Percentiles rank a stretch among this genome's conserved stretches.
phyloP scores from a whole-genome alignment of 2,113 vertebrate species.

The Planiliza haematocheilus region DNA sequence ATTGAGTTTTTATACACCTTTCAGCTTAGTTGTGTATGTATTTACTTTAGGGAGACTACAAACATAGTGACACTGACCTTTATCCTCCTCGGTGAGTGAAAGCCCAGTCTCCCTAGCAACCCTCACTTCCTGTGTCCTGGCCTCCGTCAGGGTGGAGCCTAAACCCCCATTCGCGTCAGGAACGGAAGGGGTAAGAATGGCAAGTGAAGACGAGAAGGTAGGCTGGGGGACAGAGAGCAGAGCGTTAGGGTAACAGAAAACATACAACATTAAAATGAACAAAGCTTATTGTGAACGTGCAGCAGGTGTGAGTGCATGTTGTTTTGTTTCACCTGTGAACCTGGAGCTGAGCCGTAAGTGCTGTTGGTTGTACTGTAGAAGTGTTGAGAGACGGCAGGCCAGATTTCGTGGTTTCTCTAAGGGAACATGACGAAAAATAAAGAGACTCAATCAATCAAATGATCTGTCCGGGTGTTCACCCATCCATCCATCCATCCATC shows the following conservation, averaged over 20 bases:
- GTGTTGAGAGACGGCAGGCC: not conserved
- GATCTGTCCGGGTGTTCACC: too few relatives aligned
- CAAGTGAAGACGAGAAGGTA: not conserved
- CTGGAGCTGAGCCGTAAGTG: constrained; percentile 1
- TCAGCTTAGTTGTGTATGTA: too few relatives aligned
- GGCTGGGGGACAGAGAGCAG: constrained; percentile 3
- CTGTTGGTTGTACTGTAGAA: constrained; percentile 26
- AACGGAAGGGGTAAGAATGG: too few relatives aligned
- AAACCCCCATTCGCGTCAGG: too few relatives aligned
- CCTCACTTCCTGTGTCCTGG: not conserved
- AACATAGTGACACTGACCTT: too few relatives aligned
- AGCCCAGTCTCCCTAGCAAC: too few relatives aligned
- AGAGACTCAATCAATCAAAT: not conserved
- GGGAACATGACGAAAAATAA: constrained; percentile 6
- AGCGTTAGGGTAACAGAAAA: not conserved
- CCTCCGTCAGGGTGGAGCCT: not conserved
- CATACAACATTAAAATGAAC: not conserved
- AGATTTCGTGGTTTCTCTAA: constrained; percentile 2
- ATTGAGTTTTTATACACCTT: too few relatives aligned
- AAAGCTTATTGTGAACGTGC: not conserved
- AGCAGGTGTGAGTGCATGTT: not conserved
- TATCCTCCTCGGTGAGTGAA: too few relatives aligned
- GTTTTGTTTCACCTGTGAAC: constrained; percentile 7
- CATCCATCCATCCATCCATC: too few relatives aligned
- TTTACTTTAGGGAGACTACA: too few relatives aligned